Evolutionary conservation across 1,140 invertebrate species (phyloP), one percentile per base, ranked within the genome.

Genomic region (Hypothenemus hampei): DNA sequence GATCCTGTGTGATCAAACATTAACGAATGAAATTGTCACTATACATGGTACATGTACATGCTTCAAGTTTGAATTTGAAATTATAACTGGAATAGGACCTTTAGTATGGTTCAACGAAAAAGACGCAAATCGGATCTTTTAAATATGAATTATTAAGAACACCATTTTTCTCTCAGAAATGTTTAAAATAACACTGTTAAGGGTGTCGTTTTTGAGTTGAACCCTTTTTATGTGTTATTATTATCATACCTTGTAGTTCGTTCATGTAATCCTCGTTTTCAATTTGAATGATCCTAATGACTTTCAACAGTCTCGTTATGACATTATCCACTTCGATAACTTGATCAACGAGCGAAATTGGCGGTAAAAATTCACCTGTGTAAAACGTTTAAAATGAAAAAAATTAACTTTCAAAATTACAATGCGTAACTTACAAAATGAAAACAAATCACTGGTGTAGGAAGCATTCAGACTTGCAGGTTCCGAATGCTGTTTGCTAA

Each of bases 251-350:
- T 61, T 73, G 79, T 20, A 83, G 64, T 59, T 82, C 81, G 55
- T 78, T 77, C 64, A 81, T 81, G 62, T 77, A 81, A 15, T 77
- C 79, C 57, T 85, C 82, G 59, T 81, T 83, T 56, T 84, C 81
- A 46, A 81, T 67, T 65, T 86, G 83, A 57, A 86, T 84, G 16
- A 86, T 81, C 35, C 82, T 74, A 58, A 89, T 73, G 37, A 88
- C 84, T 63, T 86, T 85, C 48, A 89, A 73, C 61, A 89, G 46
- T 43, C 83, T 84, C 1, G 84, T 85, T 4, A 89, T 78, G 11
- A 86, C 72, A 71, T 83, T 84, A 70, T 89, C 84, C 20, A 86
- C 82, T 11, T 85, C 81, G 49, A 86, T 85, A 4, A 86, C 82
- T 75, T 86, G 83, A 72, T 86, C 83, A 16, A 85, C 80, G 6